Evolutionary conservation across 2,113 vertebrate species (phyloP).

Genomic region (Hemibagrus wyckioides): DNA sequence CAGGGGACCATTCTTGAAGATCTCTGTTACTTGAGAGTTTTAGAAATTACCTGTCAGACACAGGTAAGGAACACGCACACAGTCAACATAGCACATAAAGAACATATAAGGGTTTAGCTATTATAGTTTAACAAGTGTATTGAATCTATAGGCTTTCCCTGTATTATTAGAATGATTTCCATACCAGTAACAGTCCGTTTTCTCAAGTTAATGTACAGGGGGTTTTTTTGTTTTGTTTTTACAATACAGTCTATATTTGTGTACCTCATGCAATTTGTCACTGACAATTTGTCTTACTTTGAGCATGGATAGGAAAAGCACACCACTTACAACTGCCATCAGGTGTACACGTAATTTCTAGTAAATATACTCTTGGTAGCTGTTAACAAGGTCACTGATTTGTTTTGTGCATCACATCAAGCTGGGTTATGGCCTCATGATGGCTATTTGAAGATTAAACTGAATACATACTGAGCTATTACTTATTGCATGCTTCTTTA

Average conservation of each 20-base stretch:
- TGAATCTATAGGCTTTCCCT: conserved; percentile 1
- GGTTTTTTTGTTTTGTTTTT: neutral
- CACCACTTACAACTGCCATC: neutral
- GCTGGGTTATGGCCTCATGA: conserved; percentile 31
- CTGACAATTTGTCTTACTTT: conserved; percentile 32
- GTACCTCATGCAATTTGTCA: neutral
- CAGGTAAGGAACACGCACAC: neutral
- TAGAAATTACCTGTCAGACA: conserved; percentile 35
- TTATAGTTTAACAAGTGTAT: neutral
- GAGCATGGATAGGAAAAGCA: conserved; percentile 22
- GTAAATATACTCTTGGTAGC: conserved; percentile 5
- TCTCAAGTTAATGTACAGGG: neutral
- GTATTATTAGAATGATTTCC: conserved; percentile 16
- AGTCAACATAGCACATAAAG: neutral
- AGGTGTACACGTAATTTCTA: neutral
- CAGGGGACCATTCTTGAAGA: conserved; percentile 28
- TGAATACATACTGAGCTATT: neutral
- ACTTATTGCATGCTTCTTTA: neutral
- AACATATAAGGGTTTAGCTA: neutral
- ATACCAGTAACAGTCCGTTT: neutral
- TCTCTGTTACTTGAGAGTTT: conserved; percentile 37
- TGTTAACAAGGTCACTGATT: conserved; percentile 48
- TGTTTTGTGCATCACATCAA: conserved; percentile 33
- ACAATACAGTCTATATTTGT: conserved; percentile 13
- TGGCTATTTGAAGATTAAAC: conserved; percentile 12